Conservation (phyloP, 2,888 invertebrate species). For the Scaptomyza caliginosa region DNA sequence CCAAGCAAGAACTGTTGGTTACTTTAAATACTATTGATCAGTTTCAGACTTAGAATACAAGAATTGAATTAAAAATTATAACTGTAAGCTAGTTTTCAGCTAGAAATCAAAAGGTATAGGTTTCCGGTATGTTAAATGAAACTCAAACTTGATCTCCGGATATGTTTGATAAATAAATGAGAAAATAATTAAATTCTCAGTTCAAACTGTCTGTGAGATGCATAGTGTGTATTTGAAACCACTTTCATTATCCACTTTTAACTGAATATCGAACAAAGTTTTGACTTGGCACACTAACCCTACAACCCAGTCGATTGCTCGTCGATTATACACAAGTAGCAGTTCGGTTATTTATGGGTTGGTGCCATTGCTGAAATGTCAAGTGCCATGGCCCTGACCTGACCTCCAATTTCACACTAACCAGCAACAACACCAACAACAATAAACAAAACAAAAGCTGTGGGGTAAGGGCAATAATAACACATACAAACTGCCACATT, state of each 20-base stretch:
- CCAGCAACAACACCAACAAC: slow-evolving; percentile 2
- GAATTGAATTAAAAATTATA: too few species aligned
- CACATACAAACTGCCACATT: slow-evolving; percentile 3
- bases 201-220: too few species aligned
- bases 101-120: too few species aligned
- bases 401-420: slow-evolving; percentile 65
- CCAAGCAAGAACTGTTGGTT: background rate
- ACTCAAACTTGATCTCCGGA: too few species aligned
- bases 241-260: background rate
- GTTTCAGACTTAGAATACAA: too few species aligned
- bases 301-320: background rate
- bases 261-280: background rate
- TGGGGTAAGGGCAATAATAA: slow-evolving; percentile 8
- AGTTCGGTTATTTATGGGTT: slow-evolving; percentile 37
- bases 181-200: too few species aligned
- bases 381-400: slow-evolving; percentile 79
- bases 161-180: too few species aligned
- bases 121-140: too few species aligned
- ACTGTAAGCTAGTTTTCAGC: too few species aligned
- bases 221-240: background rate
- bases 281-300: slow-evolving; percentile 40
- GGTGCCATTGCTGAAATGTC: slow-evolving; percentile 68
- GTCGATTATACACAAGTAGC: background rate
- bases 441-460: too few species aligned
- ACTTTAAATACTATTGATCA: background rate